Evolutionary conservation across 53 echinoderm and acorn worm species (phyloP), one percentile per base, ranked within the genome.

Genomic region (Apostichopus leukothele): DNA sequence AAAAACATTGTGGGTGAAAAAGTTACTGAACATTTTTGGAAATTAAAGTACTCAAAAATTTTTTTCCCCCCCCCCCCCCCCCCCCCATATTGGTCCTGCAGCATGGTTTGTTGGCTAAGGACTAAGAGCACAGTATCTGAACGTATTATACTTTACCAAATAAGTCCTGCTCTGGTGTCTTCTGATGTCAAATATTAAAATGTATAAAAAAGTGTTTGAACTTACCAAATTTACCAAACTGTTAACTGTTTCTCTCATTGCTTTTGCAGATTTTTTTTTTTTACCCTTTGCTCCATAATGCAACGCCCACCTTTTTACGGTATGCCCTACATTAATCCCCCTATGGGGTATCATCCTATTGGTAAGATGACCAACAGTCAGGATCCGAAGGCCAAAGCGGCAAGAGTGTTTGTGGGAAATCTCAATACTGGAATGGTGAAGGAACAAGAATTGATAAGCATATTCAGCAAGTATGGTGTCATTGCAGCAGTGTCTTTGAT

Each of bases 321-420:
- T 53, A 87, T 87, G 74, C 85, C 85, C 8, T 52, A 51, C 20
- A 51, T 52, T 20, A 87, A 87, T 50, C 88, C 88, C 18, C 55
- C 55, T 7, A 52, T 87, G 22, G 88, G 88, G 7, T 75, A 55
- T 79, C 83, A 90, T 9, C 87, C 90, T 18, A 86, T 89, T 50
- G 91, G 95, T 83, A 97, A 95, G 83, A 90, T 91, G 83, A 97
- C 98, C 73, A 97, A 97, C 93, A 94, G 88, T 68, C 94, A 94
- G 79, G 94, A 94, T 89, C 90, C 89, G 66, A 93, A 91, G 81
- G 92, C 98, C 75, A 95, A 93, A 86, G 95, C 95, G 1, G 93
- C 98, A 3, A 88, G 98, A 18, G 91, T 97, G 53, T 97, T 97
- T 89, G 91, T 97, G 21, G 98, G 98, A 20, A 97, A 97, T 92